Evolutionary conservation across 1,140 invertebrate species (phyloP).

Genomic region (Drosophila sucinea): DNA sequence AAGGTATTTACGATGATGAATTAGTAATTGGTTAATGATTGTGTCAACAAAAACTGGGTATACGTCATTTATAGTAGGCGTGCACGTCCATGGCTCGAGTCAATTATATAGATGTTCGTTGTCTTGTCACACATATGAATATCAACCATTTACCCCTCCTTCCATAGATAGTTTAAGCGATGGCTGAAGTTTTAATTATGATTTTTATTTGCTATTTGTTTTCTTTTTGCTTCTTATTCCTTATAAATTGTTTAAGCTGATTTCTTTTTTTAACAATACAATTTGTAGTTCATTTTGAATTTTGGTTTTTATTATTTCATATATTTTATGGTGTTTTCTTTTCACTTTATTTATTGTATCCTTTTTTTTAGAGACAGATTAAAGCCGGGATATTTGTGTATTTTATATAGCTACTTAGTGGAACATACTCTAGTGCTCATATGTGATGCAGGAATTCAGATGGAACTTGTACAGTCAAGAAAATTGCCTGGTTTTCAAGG

Average conservation of each 20-base stretch:
- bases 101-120: not conserved
- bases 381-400: constrained; percentile 27
- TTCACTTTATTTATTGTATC: constrained; percentile 41
- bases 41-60: constrained; percentile 6
- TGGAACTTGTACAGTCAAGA: constrained; percentile 16
- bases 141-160: not conserved
- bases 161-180: constrained; percentile 21
- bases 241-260: constrained; percentile 63
- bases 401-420: constrained; percentile 37
- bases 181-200: constrained; percentile 58
- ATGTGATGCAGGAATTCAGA: constrained; percentile 26
- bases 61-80: constrained; percentile 6
- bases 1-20: constrained; percentile 18
- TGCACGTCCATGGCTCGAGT: not conserved
- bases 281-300: constrained; percentile 36
- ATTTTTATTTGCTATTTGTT: constrained; percentile 73
- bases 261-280: constrained; percentile 53
- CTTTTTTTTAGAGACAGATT: constrained; percentile 32
- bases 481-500: not conserved
- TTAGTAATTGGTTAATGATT: constrained; percentile 43
- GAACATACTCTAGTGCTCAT: constrained; percentile 49
- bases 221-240: constrained; percentile 34
- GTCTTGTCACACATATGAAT: too few relatives aligned
- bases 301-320: constrained; percentile 22
- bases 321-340: constrained; percentile 17